Evolutionary conservation across 1,140 invertebrate genomes (phyloP).

Genomic region (Drosophila mayri): DNA sequence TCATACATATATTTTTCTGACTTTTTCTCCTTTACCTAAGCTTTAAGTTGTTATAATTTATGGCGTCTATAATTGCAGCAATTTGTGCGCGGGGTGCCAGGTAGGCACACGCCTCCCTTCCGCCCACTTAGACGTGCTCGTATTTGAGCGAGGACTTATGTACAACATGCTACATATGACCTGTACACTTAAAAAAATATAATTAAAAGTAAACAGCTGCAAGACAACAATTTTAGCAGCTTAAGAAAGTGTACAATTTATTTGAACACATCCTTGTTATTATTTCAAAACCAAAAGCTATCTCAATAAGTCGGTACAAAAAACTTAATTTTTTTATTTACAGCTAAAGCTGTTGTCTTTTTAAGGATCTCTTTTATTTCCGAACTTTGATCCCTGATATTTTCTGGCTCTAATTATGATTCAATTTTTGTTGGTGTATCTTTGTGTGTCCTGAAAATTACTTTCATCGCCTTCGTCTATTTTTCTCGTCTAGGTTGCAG

Average conservation of each 20-base stretch:
- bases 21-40: constrained; percentile 6
- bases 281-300: too few relatives aligned
- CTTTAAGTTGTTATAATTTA: constrained; percentile 69
- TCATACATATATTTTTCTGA: constrained; percentile 1
- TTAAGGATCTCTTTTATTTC: not conserved
- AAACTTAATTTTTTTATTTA: too few relatives aligned
- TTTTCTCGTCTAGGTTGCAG: constrained; percentile 49
- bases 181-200: not conserved
- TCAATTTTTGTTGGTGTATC: not conserved
- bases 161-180: constrained; percentile 45
- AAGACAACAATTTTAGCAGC: too few relatives aligned
- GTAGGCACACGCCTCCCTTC: constrained; percentile 2
- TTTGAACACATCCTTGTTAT: too few relatives aligned
- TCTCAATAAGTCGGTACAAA: too few relatives aligned
- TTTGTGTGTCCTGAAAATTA: constrained; percentile 21
- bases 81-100: constrained; percentile 54
- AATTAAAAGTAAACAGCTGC: not conserved
- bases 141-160: constrained; percentile 61
- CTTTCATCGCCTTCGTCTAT: constrained; percentile 31
- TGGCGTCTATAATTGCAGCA: constrained; percentile 81
- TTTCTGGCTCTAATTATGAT: not conserved
- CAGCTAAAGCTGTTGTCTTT: too few relatives aligned
- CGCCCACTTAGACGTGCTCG: constrained; percentile 19
- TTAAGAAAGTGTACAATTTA: not conserved
- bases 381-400: too few relatives aligned